These are phyloP conservation scores for Butastur rufipennis DNA, from an alignment of 2,113 vertebrate species.

Conservation along the genomic window DNA sequence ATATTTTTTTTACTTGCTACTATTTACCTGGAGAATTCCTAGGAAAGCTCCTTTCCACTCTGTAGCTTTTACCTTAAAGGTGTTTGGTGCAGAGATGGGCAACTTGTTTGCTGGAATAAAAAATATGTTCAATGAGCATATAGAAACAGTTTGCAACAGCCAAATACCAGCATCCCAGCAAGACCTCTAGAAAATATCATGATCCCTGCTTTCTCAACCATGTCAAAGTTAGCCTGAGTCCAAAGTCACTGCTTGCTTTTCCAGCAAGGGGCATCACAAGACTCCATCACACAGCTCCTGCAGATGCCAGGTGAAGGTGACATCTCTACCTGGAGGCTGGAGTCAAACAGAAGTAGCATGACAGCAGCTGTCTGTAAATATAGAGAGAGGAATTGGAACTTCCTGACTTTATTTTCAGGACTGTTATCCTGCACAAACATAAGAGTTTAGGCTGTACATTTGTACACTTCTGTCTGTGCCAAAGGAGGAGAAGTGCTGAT, in stretches of 20 bases:
- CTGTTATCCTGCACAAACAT: neutral
- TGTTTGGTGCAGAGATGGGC: neutral
- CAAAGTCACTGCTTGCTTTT: neutral
- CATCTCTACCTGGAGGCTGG: neutral
- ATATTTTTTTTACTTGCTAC: neutral
- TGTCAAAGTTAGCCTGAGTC: neutral
- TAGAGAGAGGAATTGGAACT: neutral
- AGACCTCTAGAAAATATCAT: neutral
- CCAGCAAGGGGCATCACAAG: neutral
- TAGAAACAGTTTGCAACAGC: neutral
- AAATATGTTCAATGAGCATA: neutral
- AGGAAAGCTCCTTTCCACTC: neutral
- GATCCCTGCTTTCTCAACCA: neutral
- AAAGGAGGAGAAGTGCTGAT: neutral
- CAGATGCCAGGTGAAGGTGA: neutral
- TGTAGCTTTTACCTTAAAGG: neutral
- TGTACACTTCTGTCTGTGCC: neutral
- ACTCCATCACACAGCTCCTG: neutral
- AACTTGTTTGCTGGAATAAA: neutral
- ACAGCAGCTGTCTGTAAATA: neutral
- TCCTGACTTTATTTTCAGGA: conserved; percentile 2
- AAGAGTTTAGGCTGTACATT: neutral
- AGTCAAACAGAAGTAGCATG: neutral
- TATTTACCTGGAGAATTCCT: neutral
- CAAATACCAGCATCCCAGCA: neutral